Evolutionary conservation across 2,797 vertebrate species (phyloP), one percentile per base, ranked within the genome.

Genomic region (Sebastes steindachneri): DNA sequence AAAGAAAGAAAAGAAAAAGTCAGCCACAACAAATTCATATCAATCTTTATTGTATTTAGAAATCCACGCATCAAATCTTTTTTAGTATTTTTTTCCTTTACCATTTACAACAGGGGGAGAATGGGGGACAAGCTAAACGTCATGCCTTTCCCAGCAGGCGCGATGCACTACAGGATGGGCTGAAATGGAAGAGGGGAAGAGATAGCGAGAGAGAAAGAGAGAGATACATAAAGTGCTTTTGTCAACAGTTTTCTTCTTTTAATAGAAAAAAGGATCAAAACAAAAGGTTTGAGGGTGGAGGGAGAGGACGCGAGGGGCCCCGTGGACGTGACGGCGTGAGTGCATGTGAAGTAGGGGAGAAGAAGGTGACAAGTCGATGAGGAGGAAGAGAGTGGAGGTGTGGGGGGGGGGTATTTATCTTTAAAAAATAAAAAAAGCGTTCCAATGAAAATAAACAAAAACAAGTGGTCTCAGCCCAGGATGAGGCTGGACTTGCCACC

Each of bases 171-270:
- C 93, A 92, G 93, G 93, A 95, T 90, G 93, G 93, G 91, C 94
- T 93, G 92, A 93, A 89, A 94, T 92, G 91, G 82, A 83, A 67
- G 33, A 63, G 69, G 53, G 66, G 66, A 15, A 14, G 7, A 41
- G 26, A 79, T 83, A 89, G 92, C 93, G 2, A 41, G 12, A 5
- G 53, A 2, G 10, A 23, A 7, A 41, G 26, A 75, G 86, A 89
- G 26, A 28, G 92, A 94, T 97, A 98, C 97, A 97, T 98, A 99
- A 98, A 99, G 97, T 99, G 98, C 97, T 98, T 98, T 96, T 97
- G 96, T 97, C 96, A 96, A 97, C 94, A 92, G 93, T 95, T 96
- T 94, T 89, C 86, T 93, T 90, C 81, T 95, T 95, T 95, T 93
- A 92, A 95, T 95, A 96, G 94, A 96, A 96, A 94, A 95, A 95